A percentile compares a stretch with the other conserved stretches of the same genome.
Evolutionary conservation across 2,888 invertebrate genomes (phyloP).

Genomic region (Polyommatus icarus): DNA sequence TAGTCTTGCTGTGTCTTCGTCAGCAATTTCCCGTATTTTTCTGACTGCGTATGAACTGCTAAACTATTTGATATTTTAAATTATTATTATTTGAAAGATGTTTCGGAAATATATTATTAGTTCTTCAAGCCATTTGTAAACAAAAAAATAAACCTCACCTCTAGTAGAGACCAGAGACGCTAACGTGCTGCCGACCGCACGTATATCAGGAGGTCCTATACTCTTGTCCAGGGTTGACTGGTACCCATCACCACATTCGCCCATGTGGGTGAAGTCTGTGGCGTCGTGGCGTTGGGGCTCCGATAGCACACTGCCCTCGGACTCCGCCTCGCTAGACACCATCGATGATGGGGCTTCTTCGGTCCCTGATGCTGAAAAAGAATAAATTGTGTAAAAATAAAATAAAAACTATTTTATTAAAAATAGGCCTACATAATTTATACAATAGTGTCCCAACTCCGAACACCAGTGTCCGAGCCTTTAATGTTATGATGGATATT

Average conservation of each 20-base stretch:
- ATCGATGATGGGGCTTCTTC: conserved; percentile 74
- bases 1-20: too few relatives aligned
- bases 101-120: too few relatives aligned
- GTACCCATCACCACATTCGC: conserved; percentile 48
- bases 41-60: too few relatives aligned
- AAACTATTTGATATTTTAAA: too few relatives aligned
- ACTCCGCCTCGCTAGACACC: conserved; percentile 74
- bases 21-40: too few relatives aligned
- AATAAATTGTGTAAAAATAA: not conserved
- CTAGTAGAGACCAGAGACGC: conserved; percentile 61
- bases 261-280: conserved; percentile 44
- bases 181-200: conserved; percentile 51
- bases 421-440: too few relatives aligned
- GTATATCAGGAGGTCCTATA: conserved; percentile 54
- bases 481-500: too few relatives aligned
- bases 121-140: too few relatives aligned
- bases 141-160: conserved; percentile 49
- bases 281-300: conserved; percentile 57
- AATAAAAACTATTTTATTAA: too few relatives aligned
- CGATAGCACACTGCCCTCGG: conserved; percentile 65
- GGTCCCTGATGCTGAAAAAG: conserved; percentile 51
- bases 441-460: too few relatives aligned
- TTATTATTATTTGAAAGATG: too few relatives aligned
- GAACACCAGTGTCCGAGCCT: too few relatives aligned
- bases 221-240: conserved; percentile 51